Base-by-base conservation (phyloP, 2,797 vertebrate genomes). In the Carapus acus region DNA sequence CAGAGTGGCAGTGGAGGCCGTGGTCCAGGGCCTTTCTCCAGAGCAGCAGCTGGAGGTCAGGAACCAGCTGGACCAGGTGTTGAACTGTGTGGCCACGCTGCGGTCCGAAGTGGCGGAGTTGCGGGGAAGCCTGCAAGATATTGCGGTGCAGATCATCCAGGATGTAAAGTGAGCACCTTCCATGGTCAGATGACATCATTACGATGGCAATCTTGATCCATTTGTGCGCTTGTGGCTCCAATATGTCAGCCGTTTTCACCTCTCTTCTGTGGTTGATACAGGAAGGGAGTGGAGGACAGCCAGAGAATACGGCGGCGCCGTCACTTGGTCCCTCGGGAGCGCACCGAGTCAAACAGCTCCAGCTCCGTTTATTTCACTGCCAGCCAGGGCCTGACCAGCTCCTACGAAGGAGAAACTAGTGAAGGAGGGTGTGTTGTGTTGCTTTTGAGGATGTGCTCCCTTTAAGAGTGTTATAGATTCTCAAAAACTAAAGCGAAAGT, bases 301-400 rank as follows among this genome's bases (percentile, higher is more conserved):
- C 94, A 93, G 78, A 87, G 82, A 14, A 74, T 80, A 1, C 91
- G 88, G 0, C 78, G 92, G 2, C 83, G 90, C 1, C 89, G 89
- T 5, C 83, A 88, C 38, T 17, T 77, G 0, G 65, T 87, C 49
- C 48, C 77, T 23, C 86, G 92, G 17, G 94, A 95, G 27, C 91
- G 93, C 23, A 87, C 90, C 0, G 92, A 96, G 55, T 98, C 94
- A 27, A 83, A 85, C 0, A 86, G 89, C 60, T 98, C 95, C 80
- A 96, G 92, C 71, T 97, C 95, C 2, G 83, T 97, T 63, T 97
- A 98, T 71, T 97, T 98, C 84, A 94, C 90, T 0, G 87, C 95
- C 61, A 91, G 90, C 57, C 90, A 91, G 0, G 90, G 90, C 15
- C 5, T 78, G 1, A 17, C 60, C 21, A 87, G 86, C 36, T 73